phyloP scores from a whole-genome alignment of 2,888 invertebrate genomes.

The Eledona agricola region DNA sequence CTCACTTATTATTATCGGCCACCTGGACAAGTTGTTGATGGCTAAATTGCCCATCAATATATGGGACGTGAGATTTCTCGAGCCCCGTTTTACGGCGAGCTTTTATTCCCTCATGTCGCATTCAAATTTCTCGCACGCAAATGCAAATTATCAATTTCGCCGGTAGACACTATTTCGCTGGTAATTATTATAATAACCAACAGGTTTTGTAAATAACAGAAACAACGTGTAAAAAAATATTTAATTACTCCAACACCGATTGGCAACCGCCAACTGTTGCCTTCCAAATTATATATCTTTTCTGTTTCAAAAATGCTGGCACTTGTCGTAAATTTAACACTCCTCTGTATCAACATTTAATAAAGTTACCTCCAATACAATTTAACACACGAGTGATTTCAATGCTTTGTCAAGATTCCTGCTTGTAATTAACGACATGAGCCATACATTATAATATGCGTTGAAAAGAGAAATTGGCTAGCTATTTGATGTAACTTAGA shows the following conservation, averaged over 20 bases:
- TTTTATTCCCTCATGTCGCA: slow-evolving; percentile 16
- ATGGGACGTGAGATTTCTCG: slow-evolving; percentile 31
- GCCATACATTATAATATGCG: too few relatives aligned
- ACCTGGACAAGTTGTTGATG: slow-evolving; percentile 35
- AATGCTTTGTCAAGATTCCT: too few relatives aligned
- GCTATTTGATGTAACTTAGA: too few relatives aligned
- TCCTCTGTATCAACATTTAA: too few relatives aligned
- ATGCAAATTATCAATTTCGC: slow-evolving; percentile 27
- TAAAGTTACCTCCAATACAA: too few relatives aligned
- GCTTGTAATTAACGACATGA: too few relatives aligned
- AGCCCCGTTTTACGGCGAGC: slow-evolving; percentile 15
- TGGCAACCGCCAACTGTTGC: too few relatives aligned
- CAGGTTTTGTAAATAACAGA: slow-evolving; percentile 12
- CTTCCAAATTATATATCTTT: too few relatives aligned
- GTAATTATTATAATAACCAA: slow-evolving; percentile 30
- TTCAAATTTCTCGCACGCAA: slow-evolving; percentile 27
- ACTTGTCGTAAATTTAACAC: too few relatives aligned
- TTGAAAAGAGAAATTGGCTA: too few relatives aligned
- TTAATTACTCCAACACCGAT: slow-evolving; percentile 16
- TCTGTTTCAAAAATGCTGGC: too few relatives aligned
- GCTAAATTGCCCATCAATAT: slow-evolving; percentile 33
- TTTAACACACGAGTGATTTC: too few relatives aligned
- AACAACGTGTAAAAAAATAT: slow-evolving; percentile 21
- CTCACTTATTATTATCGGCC: slow-evolving; percentile 29
- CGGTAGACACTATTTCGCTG: slow-evolving; percentile 2